Evolutionary conservation across 1,140 invertebrate genomes (phyloP).

Genomic region (Homalodisca vitripennis): DNA sequence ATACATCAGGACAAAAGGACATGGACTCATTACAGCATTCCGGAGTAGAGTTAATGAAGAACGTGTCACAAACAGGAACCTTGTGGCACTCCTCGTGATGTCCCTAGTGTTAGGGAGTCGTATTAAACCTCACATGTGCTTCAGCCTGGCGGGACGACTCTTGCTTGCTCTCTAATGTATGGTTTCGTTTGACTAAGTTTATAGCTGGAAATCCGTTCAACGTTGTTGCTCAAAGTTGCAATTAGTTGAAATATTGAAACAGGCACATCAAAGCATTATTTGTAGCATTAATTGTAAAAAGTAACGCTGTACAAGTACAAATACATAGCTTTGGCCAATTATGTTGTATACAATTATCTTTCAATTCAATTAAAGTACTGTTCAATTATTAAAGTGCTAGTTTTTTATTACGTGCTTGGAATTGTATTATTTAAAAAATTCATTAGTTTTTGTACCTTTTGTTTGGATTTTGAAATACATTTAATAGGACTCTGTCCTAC

Average conservation of each 20-base stretch:
- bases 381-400: no score
- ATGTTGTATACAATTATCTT: no score
- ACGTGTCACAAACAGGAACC: not conserved
- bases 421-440: no score
- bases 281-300: no score
- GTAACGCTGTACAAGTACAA: no score
- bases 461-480: no score
- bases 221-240: not conserved
- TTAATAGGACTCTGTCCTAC: no score
- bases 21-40: constrained; percentile 8
- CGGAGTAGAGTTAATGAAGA: not conserved
- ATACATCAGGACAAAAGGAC: constrained; percentile 7
- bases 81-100: not conserved
- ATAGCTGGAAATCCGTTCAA: not conserved
- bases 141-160: not conserved
- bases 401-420: no score
- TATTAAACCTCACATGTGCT: not conserved
- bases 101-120: not conserved
- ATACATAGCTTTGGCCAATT: no score
- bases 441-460: no score
- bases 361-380: no score
- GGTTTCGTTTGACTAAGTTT: not conserved
- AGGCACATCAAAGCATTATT: not conserved
- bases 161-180: not conserved
- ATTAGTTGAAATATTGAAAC: not conserved